Evolutionary conservation across 2,113 vertebrate genomes (phyloP), one percentile per base, ranked within the genome.

Genomic region (Symphodus melops): DNA sequence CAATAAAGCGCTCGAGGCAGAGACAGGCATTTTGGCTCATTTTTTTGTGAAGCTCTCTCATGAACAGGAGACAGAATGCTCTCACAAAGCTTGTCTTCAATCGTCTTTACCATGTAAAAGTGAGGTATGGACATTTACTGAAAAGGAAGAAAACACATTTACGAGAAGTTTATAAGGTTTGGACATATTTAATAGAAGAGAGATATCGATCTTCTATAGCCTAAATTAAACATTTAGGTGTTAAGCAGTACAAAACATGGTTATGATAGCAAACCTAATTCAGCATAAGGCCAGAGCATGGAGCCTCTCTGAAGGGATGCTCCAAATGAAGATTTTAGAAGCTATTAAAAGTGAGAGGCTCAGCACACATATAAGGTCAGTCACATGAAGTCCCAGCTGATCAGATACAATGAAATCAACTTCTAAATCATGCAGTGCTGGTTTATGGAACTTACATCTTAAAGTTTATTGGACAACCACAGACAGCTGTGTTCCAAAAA

Each of bases 381-480:
- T 48, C 20, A 16, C 51, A 55, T 55, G 51, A n/a, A 42, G 36
- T 25, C 19, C 19, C 11, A 1, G 36, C 9, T 62, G 63, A 56
- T 68, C 56, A 48, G 39, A 49, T 67, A 5, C 14, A 48, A 13
- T 52, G 12, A 65, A 70, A 75, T 75, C 65, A 51, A 19, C 58
- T 51, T 41, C 33, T 49, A 17, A 48, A 68, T 57, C 19, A 61
- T n/a, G 28, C 33, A 8, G 9, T 16, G 20, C 13, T 75, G 65
- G 13, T 69, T 69, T 14, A 61, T 19, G 28, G 36, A 7, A 0
- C 39, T 19, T 33, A 1, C 20, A 44, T 67, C 52, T 75, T 19
- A 49, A 46, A 74, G 23, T 6, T 71, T 68, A 82, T 63, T 77
- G 33, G 46, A 48, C 28, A 63, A 59, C 72, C 82, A 55, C 57